These are phyloP conservation scores for Neoniphon sammara DNA, from an alignment of 2,797 vertebrate species.

Conservation along the genomic window DNA sequence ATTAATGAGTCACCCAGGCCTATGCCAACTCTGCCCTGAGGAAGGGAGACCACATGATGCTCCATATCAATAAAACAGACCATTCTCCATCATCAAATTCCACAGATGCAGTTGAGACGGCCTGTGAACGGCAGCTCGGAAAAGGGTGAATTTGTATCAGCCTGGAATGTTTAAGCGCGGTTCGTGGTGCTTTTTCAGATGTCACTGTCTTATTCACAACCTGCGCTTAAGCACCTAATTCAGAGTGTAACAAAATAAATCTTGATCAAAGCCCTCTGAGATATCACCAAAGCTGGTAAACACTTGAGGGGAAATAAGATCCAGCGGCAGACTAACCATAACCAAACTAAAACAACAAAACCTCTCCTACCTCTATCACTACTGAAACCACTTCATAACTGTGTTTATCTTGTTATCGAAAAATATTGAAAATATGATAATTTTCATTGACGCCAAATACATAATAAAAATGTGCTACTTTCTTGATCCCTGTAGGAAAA, in stretches of 20 bases:
- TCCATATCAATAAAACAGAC: conserved; percentile 74
- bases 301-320: conserved; percentile 14
- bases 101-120: conserved; percentile 56
- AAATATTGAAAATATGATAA: neutral
- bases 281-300: conserved; percentile 2
- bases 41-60: conserved; percentile 71
- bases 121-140: conserved; percentile 54
- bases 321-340: conserved; percentile 13
- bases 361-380: neutral
- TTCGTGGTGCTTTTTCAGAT: conserved; percentile 47
- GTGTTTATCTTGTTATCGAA: too few relatives aligned
- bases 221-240: conserved; percentile 48
- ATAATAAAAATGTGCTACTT: neutral
- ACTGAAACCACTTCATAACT: neutral
- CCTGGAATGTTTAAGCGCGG: conserved; percentile 50
- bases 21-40: conserved; percentile 68
- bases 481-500: too few relatives aligned
- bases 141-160: conserved; percentile 66
- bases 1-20: conserved; percentile 79
- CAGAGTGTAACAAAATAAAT: conserved; percentile 42
- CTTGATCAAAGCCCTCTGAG: conserved; percentile 32
- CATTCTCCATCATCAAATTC: conserved; percentile 62
- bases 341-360: conserved; percentile 8
- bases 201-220: conserved; percentile 49
- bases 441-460: neutral